These are phyloP conservation scores for Drosophila cardini DNA, from an alignment of 1,140 invertebrate species.

Conservation along the genomic window DNA sequence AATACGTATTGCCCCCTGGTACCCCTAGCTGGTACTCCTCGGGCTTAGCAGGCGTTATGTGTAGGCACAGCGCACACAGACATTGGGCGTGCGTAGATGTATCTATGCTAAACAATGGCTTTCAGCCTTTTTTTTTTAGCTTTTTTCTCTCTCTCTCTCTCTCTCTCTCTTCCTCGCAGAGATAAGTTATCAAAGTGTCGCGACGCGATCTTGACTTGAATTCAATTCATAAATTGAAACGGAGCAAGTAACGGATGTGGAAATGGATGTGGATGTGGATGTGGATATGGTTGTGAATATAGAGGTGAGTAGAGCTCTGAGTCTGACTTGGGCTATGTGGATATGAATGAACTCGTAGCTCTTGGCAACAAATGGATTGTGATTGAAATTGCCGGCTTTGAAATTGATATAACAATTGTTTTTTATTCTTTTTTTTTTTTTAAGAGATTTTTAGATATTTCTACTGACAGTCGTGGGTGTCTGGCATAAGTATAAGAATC, in stretches of 20 bases:
- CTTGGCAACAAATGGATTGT: constrained; percentile 5
- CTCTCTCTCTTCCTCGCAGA: constrained; percentile 2
- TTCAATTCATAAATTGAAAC: constrained; percentile 56
- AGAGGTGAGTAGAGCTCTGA: too few relatives aligned
- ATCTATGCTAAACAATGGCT: constrained; percentile 39
- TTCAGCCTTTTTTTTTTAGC: background rate
- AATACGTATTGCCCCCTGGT: background rate
- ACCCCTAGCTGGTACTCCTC: background rate
- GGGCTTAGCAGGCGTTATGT: background rate
- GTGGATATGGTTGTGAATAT: constrained; percentile 30
- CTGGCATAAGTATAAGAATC: constrained; percentile 17
- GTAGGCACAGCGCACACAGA: constrained; percentile 12
- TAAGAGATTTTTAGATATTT: too few relatives aligned
- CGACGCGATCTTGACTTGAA: constrained; percentile 56
- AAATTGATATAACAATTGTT: background rate
- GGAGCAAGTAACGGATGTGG: constrained; percentile 59
- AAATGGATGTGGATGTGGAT: background rate
- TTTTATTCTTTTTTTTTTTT: background rate
- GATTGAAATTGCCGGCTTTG: constrained; percentile 29
- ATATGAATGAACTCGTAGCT: constrained; percentile 42
- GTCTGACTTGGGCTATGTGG: too few relatives aligned
- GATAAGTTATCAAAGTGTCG: constrained; percentile 64
- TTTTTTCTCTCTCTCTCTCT: constrained; percentile 11
- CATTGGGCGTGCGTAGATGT: constrained; percentile 38
- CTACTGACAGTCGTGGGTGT: constrained; percentile 2